Percentiles rank a stretch among this genome's conserved stretches.
Conservation (phyloP, 1,140 invertebrate species). For the Nephila pilipes region DNA sequence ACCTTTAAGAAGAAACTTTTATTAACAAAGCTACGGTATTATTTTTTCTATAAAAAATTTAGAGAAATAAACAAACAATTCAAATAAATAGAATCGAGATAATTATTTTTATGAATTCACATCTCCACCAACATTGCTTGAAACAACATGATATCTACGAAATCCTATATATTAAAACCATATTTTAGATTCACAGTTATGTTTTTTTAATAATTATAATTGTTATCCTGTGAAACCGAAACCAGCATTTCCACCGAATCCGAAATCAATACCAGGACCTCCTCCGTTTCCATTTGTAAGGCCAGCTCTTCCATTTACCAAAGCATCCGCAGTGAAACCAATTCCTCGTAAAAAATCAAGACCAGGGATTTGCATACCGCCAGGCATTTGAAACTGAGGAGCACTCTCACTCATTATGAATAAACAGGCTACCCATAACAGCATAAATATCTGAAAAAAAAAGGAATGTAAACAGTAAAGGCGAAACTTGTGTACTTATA, state of each 20-base stretch:
- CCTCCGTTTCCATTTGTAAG: not conserved
- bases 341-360: not conserved
- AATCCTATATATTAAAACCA: no score
- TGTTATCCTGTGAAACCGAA: not conserved
- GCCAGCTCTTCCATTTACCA: not conserved
- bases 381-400: not conserved
- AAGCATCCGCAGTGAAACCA: not conserved
- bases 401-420: not conserved
- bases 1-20: no score
- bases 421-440: not conserved
- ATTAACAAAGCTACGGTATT: no score
- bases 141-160: no score
- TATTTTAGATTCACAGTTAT: not conserved
- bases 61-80: no score
- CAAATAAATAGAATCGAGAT: no score
- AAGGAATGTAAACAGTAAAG: not conserved
- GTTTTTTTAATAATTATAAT: not conserved
- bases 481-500: no score
- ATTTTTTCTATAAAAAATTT: no score
- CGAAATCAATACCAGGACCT: not conserved
- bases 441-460: not conserved
- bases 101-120: no score
- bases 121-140: no score
- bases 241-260: not conserved
- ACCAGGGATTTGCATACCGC: not conserved